Evolutionary conservation across 2,888 invertebrate species (phyloP).

Genomic region (Megaustenia siamemsis): DNA sequence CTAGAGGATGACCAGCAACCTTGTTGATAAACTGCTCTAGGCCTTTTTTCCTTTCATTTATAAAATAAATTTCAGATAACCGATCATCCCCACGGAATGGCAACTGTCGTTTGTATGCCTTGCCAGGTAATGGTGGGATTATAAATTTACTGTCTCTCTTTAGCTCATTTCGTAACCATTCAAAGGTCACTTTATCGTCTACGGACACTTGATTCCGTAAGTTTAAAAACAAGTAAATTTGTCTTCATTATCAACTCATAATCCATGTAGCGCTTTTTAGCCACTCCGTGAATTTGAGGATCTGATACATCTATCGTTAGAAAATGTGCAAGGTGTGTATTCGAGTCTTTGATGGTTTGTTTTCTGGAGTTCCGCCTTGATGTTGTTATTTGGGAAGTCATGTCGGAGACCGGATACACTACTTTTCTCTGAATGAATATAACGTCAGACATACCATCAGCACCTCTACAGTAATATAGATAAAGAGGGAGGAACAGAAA

Average conservation of each 20-base stretch:
- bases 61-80: constrained; percentile 99
- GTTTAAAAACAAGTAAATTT: constrained; percentile 99
- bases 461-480: too few species aligned
- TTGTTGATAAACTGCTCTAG: constrained; percentile 99
- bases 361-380: constrained; percentile 97
- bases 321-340: constrained; percentile 99
- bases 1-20: constrained; percentile 98
- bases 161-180: constrained; percentile 98
- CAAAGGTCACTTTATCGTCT: constrained; percentile 99
- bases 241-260: constrained; percentile 99
- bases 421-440: too few species aligned
- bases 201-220: constrained; percentile 98
- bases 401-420: too few species aligned
- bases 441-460: too few species aligned
- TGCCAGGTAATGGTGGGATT: constrained; percentile 97
- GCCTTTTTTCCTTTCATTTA: constrained; percentile 97
- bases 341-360: constrained; percentile 99
- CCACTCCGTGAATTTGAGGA: constrained; percentile 98
- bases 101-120: constrained; percentile 98
- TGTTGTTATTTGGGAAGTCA: constrained; percentile 85
- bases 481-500: too few species aligned
- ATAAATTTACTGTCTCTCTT: constrained; percentile 99
- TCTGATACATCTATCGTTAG: constrained; percentile 99
- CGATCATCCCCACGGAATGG: constrained; percentile 99
- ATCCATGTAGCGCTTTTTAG: constrained; percentile 98